Base-by-base conservation (phyloP, 2,113 vertebrate species). In the Oreochromis aureus region DNA sequence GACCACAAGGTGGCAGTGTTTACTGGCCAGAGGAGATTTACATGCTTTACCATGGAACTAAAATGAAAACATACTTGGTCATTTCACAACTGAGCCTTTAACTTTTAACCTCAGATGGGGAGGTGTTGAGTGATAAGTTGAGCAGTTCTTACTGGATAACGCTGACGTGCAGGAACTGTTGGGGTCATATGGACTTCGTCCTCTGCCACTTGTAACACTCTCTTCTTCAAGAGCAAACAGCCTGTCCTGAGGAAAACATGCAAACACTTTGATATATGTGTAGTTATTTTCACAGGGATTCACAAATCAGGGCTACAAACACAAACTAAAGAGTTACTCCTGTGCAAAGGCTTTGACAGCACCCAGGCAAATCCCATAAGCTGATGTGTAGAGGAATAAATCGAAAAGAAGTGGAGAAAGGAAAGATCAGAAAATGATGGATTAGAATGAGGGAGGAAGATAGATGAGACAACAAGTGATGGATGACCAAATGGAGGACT, bases 141-240 rank as follows among this genome's bases (percentile, higher is more conserved):
- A 84, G 5, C 10, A 53, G 53, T 73, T 56, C 95, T 97, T 98
- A 99, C 99, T 97, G 92, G 97, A 96, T 85, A 99, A 92, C 7
- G 96, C 97, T 34, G 98, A 99, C 44, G 97, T 96, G 90, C 97
- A 98, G 87, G 98, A 96, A 89, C 98, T 99, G 90, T 93, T 96
- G 89, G 97, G 97, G 92, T 99, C 98, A 81, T 97, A 99, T 1
- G 99, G 99, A 91, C 98, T 98, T 87, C 97, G 97, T 84, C 98
- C 98, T 95, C 97, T 96, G 91, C 98, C 98, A 87, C 97, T 96
- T 86, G 98, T 97, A 24, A 96, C 83, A 86, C 96, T 97, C 85
- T 98, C 96, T 1, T 92, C 94, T 90, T 99, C 97, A 93, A 99
- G 94, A 56, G 95, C 92, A 95, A 99, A 99, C 63, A 95, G 89